Evolutionary conservation across 2,797 vertebrate genomes (phyloP).

Genomic region (Odontamblyopus lacepedii): DNA sequence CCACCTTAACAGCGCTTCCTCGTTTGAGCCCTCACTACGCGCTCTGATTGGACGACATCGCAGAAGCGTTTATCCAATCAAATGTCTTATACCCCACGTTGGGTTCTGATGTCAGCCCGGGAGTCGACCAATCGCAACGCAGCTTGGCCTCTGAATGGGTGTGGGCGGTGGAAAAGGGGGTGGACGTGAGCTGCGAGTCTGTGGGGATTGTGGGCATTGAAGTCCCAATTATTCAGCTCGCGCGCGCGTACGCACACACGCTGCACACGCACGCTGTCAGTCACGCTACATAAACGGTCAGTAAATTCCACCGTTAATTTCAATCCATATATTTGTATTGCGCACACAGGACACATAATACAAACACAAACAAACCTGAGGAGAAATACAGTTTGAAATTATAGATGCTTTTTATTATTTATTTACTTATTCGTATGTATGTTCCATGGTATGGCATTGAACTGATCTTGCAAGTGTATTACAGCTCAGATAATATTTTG

Average conservation of each 20-base stretch:
- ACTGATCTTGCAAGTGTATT: too few relatives aligned
- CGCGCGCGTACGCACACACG: slow-evolving; percentile 20
- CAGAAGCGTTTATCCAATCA: slow-evolving; percentile 52
- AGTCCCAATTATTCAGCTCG: slow-evolving; percentile 80
- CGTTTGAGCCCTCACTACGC: slow-evolving; percentile 24
- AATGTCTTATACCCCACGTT: slow-evolving; percentile 73
- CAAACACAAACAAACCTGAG: slow-evolving; percentile 22
- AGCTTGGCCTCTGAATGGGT: slow-evolving; percentile 55
- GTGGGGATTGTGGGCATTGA: slow-evolving; percentile 84
- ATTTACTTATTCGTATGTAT: background rate
- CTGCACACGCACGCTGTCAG: slow-evolving; percentile 60
- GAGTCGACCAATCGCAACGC: slow-evolving; percentile 54
- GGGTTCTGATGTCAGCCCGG: slow-evolving; percentile 52
- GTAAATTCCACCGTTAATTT: slow-evolving; percentile 77
- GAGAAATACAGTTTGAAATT: slow-evolving; percentile 33
- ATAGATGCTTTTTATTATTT: slow-evolving; percentile 12
- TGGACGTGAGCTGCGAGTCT: slow-evolving; percentile 57
- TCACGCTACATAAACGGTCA: slow-evolving; percentile 79
- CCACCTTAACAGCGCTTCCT: slow-evolving; percentile 77
- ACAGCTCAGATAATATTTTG: too few relatives aligned
- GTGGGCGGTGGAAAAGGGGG: slow-evolving; percentile 27
- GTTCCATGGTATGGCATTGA: too few relatives aligned
- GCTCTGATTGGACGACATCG: slow-evolving; percentile 57
- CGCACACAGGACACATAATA: slow-evolving; percentile 8
- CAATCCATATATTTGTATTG: slow-evolving; percentile 58